Conservation (phyloP, 2,888 invertebrate species). For the Frankliniella intonsa region DNA sequence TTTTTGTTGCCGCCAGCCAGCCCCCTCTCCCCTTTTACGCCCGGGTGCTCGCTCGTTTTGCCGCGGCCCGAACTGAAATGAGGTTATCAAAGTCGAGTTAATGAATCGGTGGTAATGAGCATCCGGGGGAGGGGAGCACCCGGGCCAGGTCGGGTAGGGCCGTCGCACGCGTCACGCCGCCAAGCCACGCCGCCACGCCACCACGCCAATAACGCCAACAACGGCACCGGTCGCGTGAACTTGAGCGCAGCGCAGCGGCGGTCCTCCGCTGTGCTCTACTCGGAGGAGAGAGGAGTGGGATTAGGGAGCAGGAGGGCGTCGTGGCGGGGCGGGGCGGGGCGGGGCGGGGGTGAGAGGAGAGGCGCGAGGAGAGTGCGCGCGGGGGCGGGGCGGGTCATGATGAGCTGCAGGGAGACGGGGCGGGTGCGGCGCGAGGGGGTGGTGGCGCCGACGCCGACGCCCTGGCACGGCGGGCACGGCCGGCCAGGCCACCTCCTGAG, state of each 20-base stretch:
- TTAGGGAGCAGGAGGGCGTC: neutral
- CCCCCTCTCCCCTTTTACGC: neutral
- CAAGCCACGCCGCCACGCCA: too few species aligned
- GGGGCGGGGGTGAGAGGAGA: neutral
- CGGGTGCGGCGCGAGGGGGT: neutral
- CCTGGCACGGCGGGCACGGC: neutral
- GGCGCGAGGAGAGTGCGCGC: neutral
- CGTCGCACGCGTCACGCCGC: neutral
- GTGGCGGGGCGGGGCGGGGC: neutral
- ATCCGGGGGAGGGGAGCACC: too few species aligned
- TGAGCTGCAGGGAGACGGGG: neutral
- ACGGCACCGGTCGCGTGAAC: too few species aligned
- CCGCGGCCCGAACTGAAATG: neutral
- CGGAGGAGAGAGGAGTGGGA: neutral
- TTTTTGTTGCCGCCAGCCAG: neutral
- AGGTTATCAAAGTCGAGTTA: neutral
- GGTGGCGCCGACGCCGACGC: neutral
- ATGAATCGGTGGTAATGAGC: neutral
- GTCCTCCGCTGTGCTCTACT: too few species aligned
- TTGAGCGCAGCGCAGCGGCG: too few species aligned
- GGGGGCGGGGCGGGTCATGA: neutral
- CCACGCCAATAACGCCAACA: too few species aligned
- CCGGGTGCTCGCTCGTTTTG: neutral
- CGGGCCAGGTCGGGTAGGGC: too few species aligned
- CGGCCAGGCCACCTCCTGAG: neutral